phyloP scores from a whole-genome alignment of 2,888 invertebrate genomes.

The Netelia fuscicornis region DNA sequence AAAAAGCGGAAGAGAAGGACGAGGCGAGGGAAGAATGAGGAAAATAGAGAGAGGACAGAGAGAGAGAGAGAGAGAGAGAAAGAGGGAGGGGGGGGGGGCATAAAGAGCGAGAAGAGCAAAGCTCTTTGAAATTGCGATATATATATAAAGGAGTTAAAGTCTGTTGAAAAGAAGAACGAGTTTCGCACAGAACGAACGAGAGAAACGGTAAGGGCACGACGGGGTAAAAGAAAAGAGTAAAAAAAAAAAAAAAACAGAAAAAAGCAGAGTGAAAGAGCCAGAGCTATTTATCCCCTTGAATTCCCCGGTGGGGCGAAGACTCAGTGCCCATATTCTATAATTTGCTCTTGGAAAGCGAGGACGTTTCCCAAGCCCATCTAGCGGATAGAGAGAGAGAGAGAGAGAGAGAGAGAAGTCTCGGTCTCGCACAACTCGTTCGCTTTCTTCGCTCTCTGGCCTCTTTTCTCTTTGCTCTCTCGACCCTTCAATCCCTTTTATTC shows the following conservation, averaged over 20 bases:
- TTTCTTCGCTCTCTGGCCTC: slow-evolving; percentile 6
- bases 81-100: slow-evolving; percentile 48
- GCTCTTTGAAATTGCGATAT: slow-evolving; percentile 58
- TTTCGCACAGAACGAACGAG: slow-evolving; percentile 50
- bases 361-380: slow-evolving; percentile 62
- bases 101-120: slow-evolving; percentile 54
- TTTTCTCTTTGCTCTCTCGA: slow-evolving; percentile 43
- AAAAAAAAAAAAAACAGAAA: slow-evolving; percentile 48
- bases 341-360: slow-evolving; percentile 72
- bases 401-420: too few relatives aligned
- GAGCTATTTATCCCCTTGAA: slow-evolving; percentile 77
- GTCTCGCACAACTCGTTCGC: slow-evolving; percentile 52
- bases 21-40: slow-evolving; percentile 32
- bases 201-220: slow-evolving; percentile 27
- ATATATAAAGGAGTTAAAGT: slow-evolving; percentile 33
- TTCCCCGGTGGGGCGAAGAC: slow-evolving; percentile 71
- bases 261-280: slow-evolving; percentile 38
- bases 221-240: slow-evolving; percentile 23
- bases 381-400: slow-evolving; percentile 16
- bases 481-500: slow-evolving; percentile 48
- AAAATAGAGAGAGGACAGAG: slow-evolving; percentile 20
- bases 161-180: slow-evolving; percentile 65
- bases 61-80: slow-evolving; percentile 36
- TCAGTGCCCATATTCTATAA: slow-evolving; percentile 77
- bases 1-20: slow-evolving; percentile 63